These are phyloP conservation scores for Ctenicera cuprea DNA, from an alignment of 2,888 invertebrate species.

Conservation along the genomic window DNA sequence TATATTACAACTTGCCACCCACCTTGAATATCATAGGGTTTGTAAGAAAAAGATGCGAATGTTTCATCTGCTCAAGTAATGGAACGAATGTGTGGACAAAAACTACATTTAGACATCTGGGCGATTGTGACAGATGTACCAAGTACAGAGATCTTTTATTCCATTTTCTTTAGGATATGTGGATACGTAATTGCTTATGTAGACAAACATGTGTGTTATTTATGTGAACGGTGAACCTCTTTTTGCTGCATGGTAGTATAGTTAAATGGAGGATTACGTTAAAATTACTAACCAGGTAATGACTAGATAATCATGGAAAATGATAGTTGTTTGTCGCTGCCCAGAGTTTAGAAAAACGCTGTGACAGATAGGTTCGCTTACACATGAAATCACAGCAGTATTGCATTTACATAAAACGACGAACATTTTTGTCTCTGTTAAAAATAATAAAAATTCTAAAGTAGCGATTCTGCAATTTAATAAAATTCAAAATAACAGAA, in stretches of 20 bases:
- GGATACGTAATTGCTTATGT: constrained; percentile 43
- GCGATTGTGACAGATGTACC: constrained; percentile 55
- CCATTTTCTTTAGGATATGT: constrained; percentile 48
- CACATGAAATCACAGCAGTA: too few relatives aligned
- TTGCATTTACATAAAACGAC: too few relatives aligned
- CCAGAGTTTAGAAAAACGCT: too few relatives aligned
- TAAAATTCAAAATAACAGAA: too few relatives aligned
- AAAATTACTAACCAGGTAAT: constrained; percentile 44
- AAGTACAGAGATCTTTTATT: constrained; percentile 48
- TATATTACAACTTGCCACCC: constrained; percentile 64
- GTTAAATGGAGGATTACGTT: constrained; percentile 36
- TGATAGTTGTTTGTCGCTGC: constrained; percentile 7
- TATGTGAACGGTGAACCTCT: constrained; percentile 31
- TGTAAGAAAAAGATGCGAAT: constrained; percentile 42
- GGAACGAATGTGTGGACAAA: constrained; percentile 57
- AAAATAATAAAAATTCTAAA: too few relatives aligned
- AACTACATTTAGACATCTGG: constrained; percentile 59
- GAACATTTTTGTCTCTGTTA: too few relatives aligned
- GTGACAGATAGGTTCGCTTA: too few relatives aligned
- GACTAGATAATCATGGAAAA: constrained; percentile 3
- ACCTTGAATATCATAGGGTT: constrained; percentile 58
- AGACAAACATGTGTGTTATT: constrained; percentile 48
- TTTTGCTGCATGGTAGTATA: constrained; percentile 25
- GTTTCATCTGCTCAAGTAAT: constrained; percentile 45
- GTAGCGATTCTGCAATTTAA: too few relatives aligned